These are phyloP conservation scores for Mustelus asterias DNA, from an alignment of 2,113 vertebrate genomes.

Conservation along the genomic window DNA sequence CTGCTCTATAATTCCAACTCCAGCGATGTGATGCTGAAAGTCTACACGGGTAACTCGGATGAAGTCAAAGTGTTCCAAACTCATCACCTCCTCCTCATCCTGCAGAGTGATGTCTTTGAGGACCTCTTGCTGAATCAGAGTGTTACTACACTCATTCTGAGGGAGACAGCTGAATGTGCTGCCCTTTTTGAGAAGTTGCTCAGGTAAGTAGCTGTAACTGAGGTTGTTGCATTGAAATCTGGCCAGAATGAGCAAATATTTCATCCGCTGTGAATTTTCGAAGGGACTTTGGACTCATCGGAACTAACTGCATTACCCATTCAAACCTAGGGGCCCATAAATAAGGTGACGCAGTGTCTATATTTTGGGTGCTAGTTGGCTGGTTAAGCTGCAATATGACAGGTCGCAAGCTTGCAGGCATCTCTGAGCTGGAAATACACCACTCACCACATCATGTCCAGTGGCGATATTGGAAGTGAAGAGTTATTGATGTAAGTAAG, in stretches of 20 bases:
- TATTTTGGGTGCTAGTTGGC: not conserved
- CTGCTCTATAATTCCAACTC: constrained; percentile 72
- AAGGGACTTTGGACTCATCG: not conserved
- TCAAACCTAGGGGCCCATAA: not conserved
- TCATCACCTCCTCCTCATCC: constrained; percentile 75
- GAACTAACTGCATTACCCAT: not conserved
- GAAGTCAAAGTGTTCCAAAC: constrained; percentile 81
- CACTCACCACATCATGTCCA: not conserved
- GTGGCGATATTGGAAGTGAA: not conserved
- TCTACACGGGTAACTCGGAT: constrained; percentile 64
- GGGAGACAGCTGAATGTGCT: constrained; percentile 64
- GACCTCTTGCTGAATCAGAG: constrained; percentile 69
- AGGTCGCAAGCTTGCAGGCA: not conserved
- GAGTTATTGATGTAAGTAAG: not conserved
- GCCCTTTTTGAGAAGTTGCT: constrained; percentile 82
- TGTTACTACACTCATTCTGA: constrained; percentile 55
- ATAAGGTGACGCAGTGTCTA: too few species aligned
- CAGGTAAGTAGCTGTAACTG: constrained; percentile 60
- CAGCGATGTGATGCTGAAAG: constrained; percentile 73
- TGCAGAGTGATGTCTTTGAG: constrained; percentile 77
- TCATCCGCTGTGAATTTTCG: not conserved
- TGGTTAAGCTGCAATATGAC: not conserved
- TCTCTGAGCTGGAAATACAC: not conserved
- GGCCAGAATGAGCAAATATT: not conserved
- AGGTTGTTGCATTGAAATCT: not conserved